A percentile compares a stretch with the other conserved stretches of the same genome.
Evolutionary conservation across 1,140 invertebrate genomes (phyloP).

Genomic region (Orchesella cincta): DNA sequence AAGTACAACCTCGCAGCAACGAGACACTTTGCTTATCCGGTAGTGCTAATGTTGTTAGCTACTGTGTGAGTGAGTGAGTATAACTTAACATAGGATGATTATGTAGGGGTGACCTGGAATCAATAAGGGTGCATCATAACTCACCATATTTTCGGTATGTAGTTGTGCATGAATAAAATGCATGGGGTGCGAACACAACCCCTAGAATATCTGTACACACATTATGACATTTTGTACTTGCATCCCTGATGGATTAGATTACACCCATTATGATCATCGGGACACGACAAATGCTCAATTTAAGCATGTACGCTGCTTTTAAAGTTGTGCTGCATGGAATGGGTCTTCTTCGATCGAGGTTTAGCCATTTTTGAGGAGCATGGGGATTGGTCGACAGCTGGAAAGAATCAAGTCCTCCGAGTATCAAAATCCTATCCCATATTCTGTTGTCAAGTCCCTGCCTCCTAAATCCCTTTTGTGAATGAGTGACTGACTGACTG

Average conservation of each 20-base stretch:
- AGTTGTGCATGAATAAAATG: too few species aligned
- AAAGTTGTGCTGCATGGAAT: background rate
- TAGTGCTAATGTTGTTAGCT: slow-evolving; percentile 14
- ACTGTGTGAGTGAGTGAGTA: background rate
- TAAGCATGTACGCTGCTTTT: background rate
- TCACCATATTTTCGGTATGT: background rate
- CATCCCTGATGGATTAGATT: slow-evolving; percentile 19
- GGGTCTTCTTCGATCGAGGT: background rate
- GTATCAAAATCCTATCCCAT: slow-evolving; percentile 18
- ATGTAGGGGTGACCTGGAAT: slow-evolving; percentile 19
- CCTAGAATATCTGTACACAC: too few species aligned
- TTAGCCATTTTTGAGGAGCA: slow-evolving; percentile 18
- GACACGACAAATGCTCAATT: slow-evolving; percentile 24
- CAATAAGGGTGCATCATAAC: slow-evolving; percentile 24
- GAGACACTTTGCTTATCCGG: slow-evolving; percentile 21
- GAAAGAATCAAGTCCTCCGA: slow-evolving; percentile 20
- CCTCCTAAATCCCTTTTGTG: slow-evolving; percentile 17
- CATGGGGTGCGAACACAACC: too few species aligned
- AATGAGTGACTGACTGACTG: background rate
- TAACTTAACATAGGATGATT: background rate
- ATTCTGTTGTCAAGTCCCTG: slow-evolving; percentile 4
- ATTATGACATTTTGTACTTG: background rate
- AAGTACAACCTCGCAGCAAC: background rate
- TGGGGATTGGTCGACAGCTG: slow-evolving; percentile 20
- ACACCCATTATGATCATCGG: slow-evolving; percentile 6